Evolutionary conservation across 2,888 invertebrate genomes (phyloP).

Genomic region (Harmothoe impar): DNA sequence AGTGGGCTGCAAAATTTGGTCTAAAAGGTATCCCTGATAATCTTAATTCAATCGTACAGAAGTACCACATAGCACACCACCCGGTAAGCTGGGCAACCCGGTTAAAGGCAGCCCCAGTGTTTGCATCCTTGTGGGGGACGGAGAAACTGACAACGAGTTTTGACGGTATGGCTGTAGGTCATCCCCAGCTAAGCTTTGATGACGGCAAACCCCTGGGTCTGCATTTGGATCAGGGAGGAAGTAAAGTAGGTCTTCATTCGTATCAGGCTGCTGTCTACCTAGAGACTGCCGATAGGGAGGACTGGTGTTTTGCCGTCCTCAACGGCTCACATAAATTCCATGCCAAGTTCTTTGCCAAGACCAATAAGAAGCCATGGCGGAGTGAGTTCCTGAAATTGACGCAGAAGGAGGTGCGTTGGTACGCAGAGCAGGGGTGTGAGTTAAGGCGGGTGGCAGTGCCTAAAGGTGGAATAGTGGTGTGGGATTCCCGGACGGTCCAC

Average conservation of each 20-base stretch:
- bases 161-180: conserved; percentile 79
- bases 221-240: conserved; percentile 76
- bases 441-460: conserved; percentile 75
- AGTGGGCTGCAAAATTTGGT: conserved; percentile 74
- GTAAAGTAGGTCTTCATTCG: conserved; percentile 76
- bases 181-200: conserved; percentile 74
- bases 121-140: conserved; percentile 77
- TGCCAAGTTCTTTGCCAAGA: conserved; percentile 70
- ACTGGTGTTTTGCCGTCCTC: conserved; percentile 71
- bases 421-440: conserved; percentile 71
- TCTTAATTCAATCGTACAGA: conserved; percentile 74
- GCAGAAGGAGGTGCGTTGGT: conserved; percentile 72
- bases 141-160: conserved; percentile 76
- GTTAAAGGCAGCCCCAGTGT: conserved; percentile 75
- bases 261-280: conserved; percentile 76
- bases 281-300: conserved; percentile 73
- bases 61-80: conserved; percentile 75
- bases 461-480: conserved; percentile 78
- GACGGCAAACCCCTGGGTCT: conserved; percentile 72
- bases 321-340: conserved; percentile 72
- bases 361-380: neutral
- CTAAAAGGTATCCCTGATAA: conserved; percentile 69
- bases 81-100: conserved; percentile 76
- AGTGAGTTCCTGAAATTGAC: conserved; percentile 70
- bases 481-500: conserved; percentile 79